Evolutionary conservation across 2,797 vertebrate species (phyloP), one percentile per base, ranked within the genome.

Genomic region (Garrulus glandarius): DNA sequence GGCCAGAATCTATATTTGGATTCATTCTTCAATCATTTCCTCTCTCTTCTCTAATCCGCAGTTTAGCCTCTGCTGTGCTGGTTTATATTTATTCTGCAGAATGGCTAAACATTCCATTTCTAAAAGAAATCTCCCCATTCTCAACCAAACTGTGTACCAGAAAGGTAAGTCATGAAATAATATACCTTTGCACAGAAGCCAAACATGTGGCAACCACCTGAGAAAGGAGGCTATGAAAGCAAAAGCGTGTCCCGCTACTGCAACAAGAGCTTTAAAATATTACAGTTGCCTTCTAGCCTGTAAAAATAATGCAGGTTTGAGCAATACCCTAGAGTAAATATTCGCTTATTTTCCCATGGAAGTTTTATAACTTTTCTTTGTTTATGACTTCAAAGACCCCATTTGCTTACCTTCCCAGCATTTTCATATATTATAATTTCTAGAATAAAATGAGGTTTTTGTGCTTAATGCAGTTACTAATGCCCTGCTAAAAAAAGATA

Each of bases 121-220:
- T 89, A 44, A 95, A 87, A 94, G 55, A 96, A 96, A 80, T 46
- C 81, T 96, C 52, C 71, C 41, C 71, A 71, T 94, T 92, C 85
- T 93, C 83, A 95, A 92, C 63, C 27, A 53, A 95, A 72, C 49
- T 55, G 24, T 83, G 80, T 91, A 71, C 86, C 91, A 95, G 65
- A 96, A 60, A 96, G 89, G 89, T 97, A 97, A 97, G 77, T 88
- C 32, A 92, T 97, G 81, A 86, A 96, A 92, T 84, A 97, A 94
- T 91, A 95, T 53, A 91, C 52, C 78, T 97, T 89, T 87, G 56
- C 96, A 92, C 93, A 34, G 75, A 95, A 97, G 96, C 95, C 97
- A 97, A 97, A 97, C 98, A 98, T 97, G 87, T 98, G 98, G 97
- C 53, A 93, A 93, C 95, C 98, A 98, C 92, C 95, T 98, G 98